Percentiles rank a stretch among this genome's conserved stretches.
These are phyloP conservation scores for Syrista parreyssii DNA, from an alignment of 2,888 invertebrate genomes.

Conservation along the genomic window DNA sequence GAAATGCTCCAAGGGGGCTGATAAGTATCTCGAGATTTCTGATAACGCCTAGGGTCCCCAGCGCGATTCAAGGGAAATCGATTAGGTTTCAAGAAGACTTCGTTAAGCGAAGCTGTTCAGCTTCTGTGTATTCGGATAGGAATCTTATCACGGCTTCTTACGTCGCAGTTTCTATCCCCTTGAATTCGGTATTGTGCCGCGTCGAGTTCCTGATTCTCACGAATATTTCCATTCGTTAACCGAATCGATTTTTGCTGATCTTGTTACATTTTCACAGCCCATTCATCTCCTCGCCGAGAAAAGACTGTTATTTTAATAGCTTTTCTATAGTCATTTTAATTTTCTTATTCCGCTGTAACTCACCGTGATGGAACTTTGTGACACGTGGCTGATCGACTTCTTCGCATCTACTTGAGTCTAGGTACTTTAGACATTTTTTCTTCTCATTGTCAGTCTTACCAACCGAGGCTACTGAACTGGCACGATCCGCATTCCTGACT, in stretches of 20 bases:
- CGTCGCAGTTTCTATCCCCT: background rate
- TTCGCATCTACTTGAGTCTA: background rate
- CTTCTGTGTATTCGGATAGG: background rate
- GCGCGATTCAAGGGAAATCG: background rate
- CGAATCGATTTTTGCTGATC: background rate
- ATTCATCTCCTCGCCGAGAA: background rate
- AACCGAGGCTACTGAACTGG: background rate
- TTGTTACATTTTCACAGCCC: background rate
- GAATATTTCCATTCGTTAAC: background rate
- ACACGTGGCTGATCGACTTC: background rate
- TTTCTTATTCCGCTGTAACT: background rate
- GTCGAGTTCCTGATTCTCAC: background rate
- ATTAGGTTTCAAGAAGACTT: slow-evolving; percentile 1
- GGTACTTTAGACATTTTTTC: background rate
- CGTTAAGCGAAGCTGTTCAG: background rate
- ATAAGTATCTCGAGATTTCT: background rate
- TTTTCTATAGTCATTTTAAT: background rate
- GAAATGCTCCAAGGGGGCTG: background rate
- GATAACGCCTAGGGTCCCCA: background rate
- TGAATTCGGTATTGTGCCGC: background rate
- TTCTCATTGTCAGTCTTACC: background rate
- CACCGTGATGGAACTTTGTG: background rate
- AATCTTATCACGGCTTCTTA: background rate
- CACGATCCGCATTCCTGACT: background rate
- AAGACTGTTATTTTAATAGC: background rate